Conservation (phyloP, 2,797 vertebrate species). For the Cryptoprocta ferox region DNA sequence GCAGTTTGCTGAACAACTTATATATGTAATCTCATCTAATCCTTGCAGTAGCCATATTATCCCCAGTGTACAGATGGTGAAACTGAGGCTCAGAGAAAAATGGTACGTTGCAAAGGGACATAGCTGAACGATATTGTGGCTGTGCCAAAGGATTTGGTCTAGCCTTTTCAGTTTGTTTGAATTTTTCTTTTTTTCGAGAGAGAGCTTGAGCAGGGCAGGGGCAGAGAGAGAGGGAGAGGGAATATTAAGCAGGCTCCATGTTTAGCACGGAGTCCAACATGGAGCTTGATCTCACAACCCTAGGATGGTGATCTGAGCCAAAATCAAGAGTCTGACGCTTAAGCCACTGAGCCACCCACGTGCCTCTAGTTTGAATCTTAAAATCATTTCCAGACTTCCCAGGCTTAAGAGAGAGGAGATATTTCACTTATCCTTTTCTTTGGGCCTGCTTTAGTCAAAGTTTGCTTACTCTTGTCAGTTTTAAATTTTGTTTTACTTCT, state of each 20-base stretch:
- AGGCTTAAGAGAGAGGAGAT: background rate
- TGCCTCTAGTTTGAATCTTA: background rate
- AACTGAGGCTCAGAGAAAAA: background rate
- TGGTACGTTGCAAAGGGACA: background rate
- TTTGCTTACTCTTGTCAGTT: background rate
- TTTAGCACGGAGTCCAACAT: no score
- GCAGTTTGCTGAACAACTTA: background rate
- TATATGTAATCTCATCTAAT: background rate
- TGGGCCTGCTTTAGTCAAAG: background rate
- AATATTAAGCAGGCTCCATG: no score
- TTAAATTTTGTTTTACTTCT: background rate
- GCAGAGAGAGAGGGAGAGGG: no score
- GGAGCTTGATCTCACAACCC: no score
- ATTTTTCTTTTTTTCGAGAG: background rate
- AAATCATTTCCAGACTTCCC: background rate
- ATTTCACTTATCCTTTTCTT: background rate
- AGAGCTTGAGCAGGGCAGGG: no score
- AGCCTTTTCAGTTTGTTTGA: background rate
- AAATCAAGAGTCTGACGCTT: no score
- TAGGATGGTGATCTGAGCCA: no score
- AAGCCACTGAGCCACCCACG: no score
- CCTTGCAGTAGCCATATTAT: background rate
- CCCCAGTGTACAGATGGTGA: background rate
- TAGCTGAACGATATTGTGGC: background rate
- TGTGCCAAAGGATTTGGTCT: background rate